phyloP scores from a whole-genome alignment of 2,113 vertebrate species.

The Malurus melanocephalus region DNA sequence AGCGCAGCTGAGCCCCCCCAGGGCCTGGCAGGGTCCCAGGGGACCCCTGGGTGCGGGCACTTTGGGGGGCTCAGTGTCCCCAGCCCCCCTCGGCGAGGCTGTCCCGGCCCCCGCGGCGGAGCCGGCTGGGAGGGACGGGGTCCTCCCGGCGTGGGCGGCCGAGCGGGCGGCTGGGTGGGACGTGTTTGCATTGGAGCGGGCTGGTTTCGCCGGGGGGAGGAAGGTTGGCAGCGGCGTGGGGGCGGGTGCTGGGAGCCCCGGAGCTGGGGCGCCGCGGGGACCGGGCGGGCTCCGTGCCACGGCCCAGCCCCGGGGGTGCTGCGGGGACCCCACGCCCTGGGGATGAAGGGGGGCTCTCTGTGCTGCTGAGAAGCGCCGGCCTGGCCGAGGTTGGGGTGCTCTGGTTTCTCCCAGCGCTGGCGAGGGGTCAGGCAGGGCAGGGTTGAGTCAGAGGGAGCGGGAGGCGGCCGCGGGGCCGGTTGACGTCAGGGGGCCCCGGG shows the following conservation, averaged over 20 bases:
- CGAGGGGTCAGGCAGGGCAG: slow-evolving; percentile 23
- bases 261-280: not conserved
- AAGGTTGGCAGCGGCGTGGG: not conserved
- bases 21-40: not conserved
- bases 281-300: not conserved
- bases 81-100: not conserved
- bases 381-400: not conserved
- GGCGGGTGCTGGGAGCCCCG: slow-evolving; percentile 3
- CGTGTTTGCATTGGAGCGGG: slow-evolving; percentile 51
- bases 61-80: rapidly evolving
- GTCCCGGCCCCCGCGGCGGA: not conserved
- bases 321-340: rapidly evolving
- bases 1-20: not conserved
- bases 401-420: not conserved
- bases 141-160: slow-evolving; percentile 26
- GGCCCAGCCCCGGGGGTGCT: rapidly evolving
- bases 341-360: not conserved
- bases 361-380: not conserved
- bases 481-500: slow-evolving; percentile 51
- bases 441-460: slow-evolving; percentile 36
- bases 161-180: slow-evolving; percentile 43
- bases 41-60: not conserved
- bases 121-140: not conserved
- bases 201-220: not conserved
- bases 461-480: not conserved